A percentile compares a stretch with the other conserved stretches of the same genome.
phyloP scores from a whole-genome alignment of 2,797 vertebrate genomes.

The Pagetopsis macropterus region DNA sequence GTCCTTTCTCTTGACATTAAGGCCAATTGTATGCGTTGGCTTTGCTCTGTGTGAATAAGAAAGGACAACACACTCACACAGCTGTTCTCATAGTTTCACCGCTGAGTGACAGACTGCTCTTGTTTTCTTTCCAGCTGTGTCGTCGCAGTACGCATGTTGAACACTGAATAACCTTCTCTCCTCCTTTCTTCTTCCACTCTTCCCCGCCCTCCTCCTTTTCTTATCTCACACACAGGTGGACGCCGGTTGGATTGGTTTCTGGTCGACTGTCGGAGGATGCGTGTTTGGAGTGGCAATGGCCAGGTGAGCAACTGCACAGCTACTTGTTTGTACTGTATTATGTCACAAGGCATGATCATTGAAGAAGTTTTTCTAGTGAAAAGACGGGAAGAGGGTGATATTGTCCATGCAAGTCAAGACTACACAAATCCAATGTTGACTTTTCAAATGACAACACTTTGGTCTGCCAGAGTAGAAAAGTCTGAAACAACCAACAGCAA shows the following conservation, averaged over 20 bases:
- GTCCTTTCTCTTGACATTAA: constrained; percentile 40
- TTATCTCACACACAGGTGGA: constrained; percentile 85
- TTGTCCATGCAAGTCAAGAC: background rate
- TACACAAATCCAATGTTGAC: too few relatives aligned
- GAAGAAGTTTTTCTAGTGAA: background rate
- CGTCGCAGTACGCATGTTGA: constrained; percentile 34
- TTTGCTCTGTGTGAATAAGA: constrained; percentile 36
- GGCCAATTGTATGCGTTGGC: constrained; percentile 19
- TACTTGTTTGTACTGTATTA: background rate
- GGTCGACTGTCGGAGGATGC: constrained; percentile 95
- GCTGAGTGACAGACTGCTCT: constrained; percentile 56
- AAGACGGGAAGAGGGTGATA: background rate
- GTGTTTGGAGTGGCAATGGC: constrained; percentile 96
- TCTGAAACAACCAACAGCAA: too few relatives aligned
- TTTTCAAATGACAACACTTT: too few relatives aligned
- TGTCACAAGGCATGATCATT: background rate
- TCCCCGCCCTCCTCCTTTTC: background rate
- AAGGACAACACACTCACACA: constrained; percentile 25
- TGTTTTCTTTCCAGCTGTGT: constrained; percentile 26
- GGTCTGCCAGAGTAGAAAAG: too few relatives aligned
- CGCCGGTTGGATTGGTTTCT: constrained; percentile 99
- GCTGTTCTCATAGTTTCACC: background rate
- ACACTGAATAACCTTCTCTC: constrained; percentile 30
- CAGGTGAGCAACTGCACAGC: constrained; percentile 81
- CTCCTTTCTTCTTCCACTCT: constrained; percentile 10